Conservation (phyloP, 2,113 vertebrate species). For the Corythaeola cristata region DNA sequence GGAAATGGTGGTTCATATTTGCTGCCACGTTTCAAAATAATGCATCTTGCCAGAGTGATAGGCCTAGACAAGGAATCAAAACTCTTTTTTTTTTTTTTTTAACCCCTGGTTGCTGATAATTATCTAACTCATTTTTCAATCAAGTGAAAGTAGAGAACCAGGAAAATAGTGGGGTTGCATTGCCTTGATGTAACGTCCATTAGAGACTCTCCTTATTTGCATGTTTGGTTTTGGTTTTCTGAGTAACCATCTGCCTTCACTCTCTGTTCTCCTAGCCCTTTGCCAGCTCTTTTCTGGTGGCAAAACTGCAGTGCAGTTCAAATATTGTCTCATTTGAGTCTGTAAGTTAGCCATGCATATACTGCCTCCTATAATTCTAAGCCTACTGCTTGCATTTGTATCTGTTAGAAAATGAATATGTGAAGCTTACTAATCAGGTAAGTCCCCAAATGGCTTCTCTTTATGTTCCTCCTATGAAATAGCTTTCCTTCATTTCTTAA, state of each 20-base stretch:
- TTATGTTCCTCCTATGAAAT: not conserved
- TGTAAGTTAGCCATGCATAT: not conserved
- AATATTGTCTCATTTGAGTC: not conserved
- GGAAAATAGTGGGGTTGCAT: not conserved
- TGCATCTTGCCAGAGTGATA: not conserved
- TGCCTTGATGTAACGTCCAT: not conserved
- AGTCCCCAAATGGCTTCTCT: not conserved
- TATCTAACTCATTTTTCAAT: not conserved
- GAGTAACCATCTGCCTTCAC: not conserved
- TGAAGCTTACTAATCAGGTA: not conserved
- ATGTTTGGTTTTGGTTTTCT: not conserved
- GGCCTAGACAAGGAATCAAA: not conserved
- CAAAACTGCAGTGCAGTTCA: not conserved
- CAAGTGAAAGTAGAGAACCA: not conserved
- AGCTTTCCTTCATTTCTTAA: constrained; percentile 19
- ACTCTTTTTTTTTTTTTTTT: not conserved
- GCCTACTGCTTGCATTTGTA: not conserved
- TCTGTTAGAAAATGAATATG: not conserved
- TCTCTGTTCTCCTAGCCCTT: not conserved
- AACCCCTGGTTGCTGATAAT: not conserved
- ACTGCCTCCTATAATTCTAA: not conserved
- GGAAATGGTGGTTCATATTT: not conserved
- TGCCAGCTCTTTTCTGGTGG: not conserved
- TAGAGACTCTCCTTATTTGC: not conserved
- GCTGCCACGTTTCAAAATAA: not conserved